These are phyloP conservation scores for Thecocarcelia acutangulata DNA, from an alignment of 2,888 invertebrate species.

Conservation along the genomic window DNA sequence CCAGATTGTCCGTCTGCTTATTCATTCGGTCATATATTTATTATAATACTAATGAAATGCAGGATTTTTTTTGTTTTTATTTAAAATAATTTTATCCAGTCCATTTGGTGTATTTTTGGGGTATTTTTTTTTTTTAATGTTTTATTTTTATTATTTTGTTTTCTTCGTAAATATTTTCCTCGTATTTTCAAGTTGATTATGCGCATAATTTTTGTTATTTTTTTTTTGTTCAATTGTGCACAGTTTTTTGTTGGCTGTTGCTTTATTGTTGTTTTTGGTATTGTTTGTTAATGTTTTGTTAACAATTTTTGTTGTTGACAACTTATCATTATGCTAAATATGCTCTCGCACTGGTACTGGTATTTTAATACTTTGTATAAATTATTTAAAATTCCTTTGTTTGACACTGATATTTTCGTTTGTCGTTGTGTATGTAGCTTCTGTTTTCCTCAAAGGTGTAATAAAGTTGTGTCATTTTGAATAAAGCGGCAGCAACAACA, in stretches of 20 bases:
- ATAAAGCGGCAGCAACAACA: not conserved
- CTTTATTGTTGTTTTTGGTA: slow-evolving; percentile 49
- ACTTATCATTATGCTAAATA: slow-evolving; percentile 57
- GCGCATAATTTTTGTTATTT: slow-evolving; percentile 77
- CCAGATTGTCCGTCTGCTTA: slow-evolving; percentile 4
- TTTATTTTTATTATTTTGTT: slow-evolving; percentile 1
- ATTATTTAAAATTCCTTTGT: slow-evolving; percentile 49
- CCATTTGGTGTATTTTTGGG: slow-evolving; percentile 48
- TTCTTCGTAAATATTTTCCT: slow-evolving; percentile 65
- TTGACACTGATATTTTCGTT: slow-evolving; percentile 7
- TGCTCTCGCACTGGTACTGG: slow-evolving; percentile 10
- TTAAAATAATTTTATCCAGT: slow-evolving; percentile 56
- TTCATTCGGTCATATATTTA: slow-evolving; percentile 28
- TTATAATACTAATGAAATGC: slow-evolving; percentile 58
- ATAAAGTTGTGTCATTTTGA: slow-evolving; percentile 41
- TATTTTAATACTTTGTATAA: slow-evolving; percentile 26
- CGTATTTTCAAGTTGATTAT: slow-evolving; percentile 78
- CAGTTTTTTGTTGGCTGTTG: slow-evolving; percentile 20
- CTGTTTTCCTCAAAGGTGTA: slow-evolving; percentile 35
- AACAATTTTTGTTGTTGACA: slow-evolving; percentile 52
- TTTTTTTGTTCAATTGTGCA: slow-evolving; percentile 60
- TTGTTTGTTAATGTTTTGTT: slow-evolving; percentile 52
- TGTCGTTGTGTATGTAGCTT: not conserved
- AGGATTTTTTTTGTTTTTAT: slow-evolving; percentile 20
- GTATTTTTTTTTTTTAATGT: slow-evolving; percentile 42